phyloP scores from a whole-genome alignment of 1,140 invertebrate species.

The Harlomillsia oculata region DNA sequence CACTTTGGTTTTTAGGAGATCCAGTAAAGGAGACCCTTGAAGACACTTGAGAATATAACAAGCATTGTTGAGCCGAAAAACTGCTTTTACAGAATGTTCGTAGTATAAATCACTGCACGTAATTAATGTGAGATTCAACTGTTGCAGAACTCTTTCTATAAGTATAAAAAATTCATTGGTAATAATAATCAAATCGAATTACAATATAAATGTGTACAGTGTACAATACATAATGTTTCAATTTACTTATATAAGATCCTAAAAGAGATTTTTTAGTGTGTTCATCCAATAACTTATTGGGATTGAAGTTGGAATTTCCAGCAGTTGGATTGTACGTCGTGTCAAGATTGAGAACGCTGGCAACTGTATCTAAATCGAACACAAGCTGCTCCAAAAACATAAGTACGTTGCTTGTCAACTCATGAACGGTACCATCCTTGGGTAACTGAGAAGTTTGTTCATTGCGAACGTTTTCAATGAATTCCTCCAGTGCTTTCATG shows the following conservation, averaged over 20 bases:
- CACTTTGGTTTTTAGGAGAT: conserved; percentile 65
- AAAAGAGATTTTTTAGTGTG: conserved; percentile 54
- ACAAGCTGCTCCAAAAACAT: conserved; percentile 76
- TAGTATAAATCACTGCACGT: conserved; percentile 67
- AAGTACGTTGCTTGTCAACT: conserved; percentile 84
- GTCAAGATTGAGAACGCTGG: conserved; percentile 53
- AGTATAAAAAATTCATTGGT: conserved; percentile 31
- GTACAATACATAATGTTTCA: no score
- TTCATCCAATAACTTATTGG: conserved; percentile 37
- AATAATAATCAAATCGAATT: background rate
- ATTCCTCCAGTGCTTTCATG: conserved; percentile 80
- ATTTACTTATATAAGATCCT: conserved; percentile 65
- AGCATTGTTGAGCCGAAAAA: conserved; percentile 85
- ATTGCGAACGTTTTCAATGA: conserved; percentile 76
- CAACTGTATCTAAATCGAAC: conserved; percentile 66
- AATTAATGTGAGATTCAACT: conserved; percentile 69
- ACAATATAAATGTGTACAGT: no score
- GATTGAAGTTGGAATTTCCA: conserved; percentile 28
- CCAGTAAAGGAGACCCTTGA: conserved; percentile 68
- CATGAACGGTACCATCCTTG: conserved; percentile 91
- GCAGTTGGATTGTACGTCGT: conserved; percentile 45
- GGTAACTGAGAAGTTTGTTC: conserved; percentile 75
- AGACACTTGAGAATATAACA: conserved; percentile 85
- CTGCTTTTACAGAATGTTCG: conserved; percentile 67
- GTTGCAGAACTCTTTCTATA: conserved; percentile 71